These are phyloP conservation scores for Chloroclysta siterata DNA, from an alignment of 2,888 invertebrate species.

Conservation along the genomic window DNA sequence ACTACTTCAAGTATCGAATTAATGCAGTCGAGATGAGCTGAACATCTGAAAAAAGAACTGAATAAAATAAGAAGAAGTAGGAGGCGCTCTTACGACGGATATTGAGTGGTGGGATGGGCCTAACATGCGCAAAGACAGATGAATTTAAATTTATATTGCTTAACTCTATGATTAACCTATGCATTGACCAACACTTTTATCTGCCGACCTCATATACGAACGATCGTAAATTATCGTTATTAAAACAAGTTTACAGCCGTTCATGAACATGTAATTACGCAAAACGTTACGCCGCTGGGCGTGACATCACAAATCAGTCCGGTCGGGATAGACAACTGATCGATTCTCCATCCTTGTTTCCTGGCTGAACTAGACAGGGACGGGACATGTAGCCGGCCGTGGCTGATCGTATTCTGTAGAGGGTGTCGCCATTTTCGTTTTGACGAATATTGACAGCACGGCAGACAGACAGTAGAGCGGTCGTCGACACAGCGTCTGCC, in stretches of 20 bases:
- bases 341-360: slow-evolving; percentile 60
- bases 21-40: slow-evolving; percentile 77
- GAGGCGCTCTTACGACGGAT: slow-evolving; percentile 82
- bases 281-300: slow-evolving; percentile 85
- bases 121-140: slow-evolving; percentile 82
- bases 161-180: slow-evolving; percentile 69
- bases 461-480: slow-evolving; percentile 84
- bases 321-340: slow-evolving; percentile 77
- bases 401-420: slow-evolving; percentile 83
- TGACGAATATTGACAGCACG: slow-evolving; percentile 90
- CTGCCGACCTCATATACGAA: slow-evolving; percentile 70
- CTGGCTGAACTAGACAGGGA: slow-evolving; percentile 54
- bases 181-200: slow-evolving; percentile 73
- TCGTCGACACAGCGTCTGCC: slow-evolving; percentile 81
- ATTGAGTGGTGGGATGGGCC: slow-evolving; percentile 85
- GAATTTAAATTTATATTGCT: slow-evolving; percentile 61
- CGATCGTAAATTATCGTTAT: slow-evolving; percentile 77
- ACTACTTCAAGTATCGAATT: slow-evolving; percentile 60
- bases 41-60: slow-evolving; percentile 73
- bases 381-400: slow-evolving; percentile 63
- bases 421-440: slow-evolving; percentile 90
- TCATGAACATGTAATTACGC: slow-evolving; percentile 81
- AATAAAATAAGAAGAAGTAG: slow-evolving; percentile 84
- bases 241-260: slow-evolving; percentile 80
- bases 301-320: slow-evolving; percentile 85